Conservation (phyloP, 2,888 invertebrate genomes). For the Dusona sp. region DNA sequence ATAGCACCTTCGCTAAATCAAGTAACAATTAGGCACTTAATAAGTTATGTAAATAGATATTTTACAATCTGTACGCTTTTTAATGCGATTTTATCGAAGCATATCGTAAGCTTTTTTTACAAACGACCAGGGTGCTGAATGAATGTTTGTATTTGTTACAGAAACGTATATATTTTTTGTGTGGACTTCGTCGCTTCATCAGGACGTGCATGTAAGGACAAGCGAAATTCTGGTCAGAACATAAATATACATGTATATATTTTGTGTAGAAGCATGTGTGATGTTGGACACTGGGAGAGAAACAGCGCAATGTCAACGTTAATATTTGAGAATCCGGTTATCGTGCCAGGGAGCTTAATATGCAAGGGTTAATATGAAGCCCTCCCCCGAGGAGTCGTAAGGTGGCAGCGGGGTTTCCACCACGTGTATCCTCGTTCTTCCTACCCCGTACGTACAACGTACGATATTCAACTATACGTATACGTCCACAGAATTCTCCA, state of each 20-base stretch:
- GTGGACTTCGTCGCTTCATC: background rate
- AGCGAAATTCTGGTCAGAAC: background rate
- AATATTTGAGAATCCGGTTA: conserved; percentile 84
- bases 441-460: conserved; percentile 61
- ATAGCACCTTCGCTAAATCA: background rate
- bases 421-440: conserved; percentile 64
- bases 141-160: background rate
- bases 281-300: conserved; percentile 33
- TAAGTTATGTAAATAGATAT: background rate
- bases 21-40: background rate
- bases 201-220: conserved; percentile 8
- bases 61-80: background rate
- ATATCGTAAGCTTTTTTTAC: background rate
- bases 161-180: background rate
- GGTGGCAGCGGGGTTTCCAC: conserved; percentile 78
- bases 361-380: conserved; percentile 84
- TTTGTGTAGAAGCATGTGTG: background rate
- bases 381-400: conserved; percentile 84
- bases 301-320: conserved; percentile 77
- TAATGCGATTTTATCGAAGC: background rate
- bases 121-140: background rate
- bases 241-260: background rate
- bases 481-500: conserved; percentile 76
- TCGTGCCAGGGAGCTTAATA: conserved; percentile 80
- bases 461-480: conserved; percentile 65